Percentiles rank a stretch among this genome's conserved stretches.
These are phyloP conservation scores for Anhinga rufa DNA, from an alignment of 2,113 vertebrate genomes.

Conservation along the genomic window DNA sequence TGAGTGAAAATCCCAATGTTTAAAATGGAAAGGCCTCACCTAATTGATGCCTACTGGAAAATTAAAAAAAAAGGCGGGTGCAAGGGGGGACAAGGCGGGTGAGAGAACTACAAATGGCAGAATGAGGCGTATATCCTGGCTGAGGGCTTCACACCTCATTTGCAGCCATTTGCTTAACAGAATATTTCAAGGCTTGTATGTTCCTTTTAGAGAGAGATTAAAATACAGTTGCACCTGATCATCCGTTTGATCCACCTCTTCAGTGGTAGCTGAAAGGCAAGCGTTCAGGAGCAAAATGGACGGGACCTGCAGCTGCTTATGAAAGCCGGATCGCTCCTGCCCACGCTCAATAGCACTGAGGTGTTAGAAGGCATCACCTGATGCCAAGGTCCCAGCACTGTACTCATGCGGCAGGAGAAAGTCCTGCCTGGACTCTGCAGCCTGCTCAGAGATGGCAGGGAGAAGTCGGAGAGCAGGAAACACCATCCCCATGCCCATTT, in stretches of 20 bases:
- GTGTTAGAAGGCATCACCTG: neutral
- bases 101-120: neutral
- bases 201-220: neutral
- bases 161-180: neutral
- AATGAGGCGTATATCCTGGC: neutral
- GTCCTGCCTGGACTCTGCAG: too few species aligned
- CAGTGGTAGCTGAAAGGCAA: neutral
- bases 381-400: neutral
- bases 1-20: slow-evolving; percentile 32
- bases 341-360: rapidly evolving
- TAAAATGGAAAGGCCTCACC: slow-evolving; percentile 16
- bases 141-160: neutral
- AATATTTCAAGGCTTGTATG: neutral
- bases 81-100: too few species aligned
- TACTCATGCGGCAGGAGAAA: neutral
- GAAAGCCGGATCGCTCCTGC: neutral
- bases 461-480: neutral
- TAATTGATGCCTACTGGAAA: slow-evolving; percentile 41
- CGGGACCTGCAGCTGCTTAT: neutral
- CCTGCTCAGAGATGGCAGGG: rapidly evolving
- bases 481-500: rapidly evolving
- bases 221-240: neutral
- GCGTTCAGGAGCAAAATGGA: neutral
- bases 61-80: neutral
- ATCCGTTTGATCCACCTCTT: neutral